phyloP scores from a whole-genome alignment of 1,140 invertebrate species.

The Zaprionus capensis region DNA sequence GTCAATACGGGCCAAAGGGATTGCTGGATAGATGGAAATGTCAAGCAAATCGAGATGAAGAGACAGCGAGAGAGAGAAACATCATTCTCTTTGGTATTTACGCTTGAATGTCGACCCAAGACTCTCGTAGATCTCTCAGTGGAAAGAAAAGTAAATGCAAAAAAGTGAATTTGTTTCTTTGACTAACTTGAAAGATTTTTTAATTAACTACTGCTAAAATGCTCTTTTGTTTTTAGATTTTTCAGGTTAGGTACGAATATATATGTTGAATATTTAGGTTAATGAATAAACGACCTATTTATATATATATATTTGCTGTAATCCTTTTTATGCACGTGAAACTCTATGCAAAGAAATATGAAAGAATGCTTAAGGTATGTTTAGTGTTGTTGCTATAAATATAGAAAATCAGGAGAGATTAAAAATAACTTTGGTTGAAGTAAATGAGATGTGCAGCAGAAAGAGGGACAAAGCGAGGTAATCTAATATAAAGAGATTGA shows the following conservation, averaged over 20 bases:
- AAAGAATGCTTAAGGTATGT: too few relatives aligned
- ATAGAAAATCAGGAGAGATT: too few relatives aligned
- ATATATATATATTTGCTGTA: too few relatives aligned
- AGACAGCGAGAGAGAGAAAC: not conserved
- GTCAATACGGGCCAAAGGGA: slow-evolving; percentile 33
- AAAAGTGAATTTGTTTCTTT: not conserved
- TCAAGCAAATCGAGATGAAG: slow-evolving; percentile 3
- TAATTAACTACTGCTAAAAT: not conserved
- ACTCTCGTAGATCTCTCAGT: not conserved
- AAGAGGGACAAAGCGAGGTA: not conserved
- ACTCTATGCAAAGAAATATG: too few relatives aligned
- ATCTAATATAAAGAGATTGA: not conserved
- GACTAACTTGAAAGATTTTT: not conserved
- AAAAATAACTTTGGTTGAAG: too few relatives aligned
- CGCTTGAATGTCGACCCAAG: not conserved
- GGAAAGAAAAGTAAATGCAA: not conserved
- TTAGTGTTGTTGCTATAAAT: too few relatives aligned
- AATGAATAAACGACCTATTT: too few relatives aligned
- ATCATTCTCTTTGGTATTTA: not conserved
- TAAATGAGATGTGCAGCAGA: too few relatives aligned
- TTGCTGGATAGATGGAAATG: not conserved
- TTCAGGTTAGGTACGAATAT: too few relatives aligned
- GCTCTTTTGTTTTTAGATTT: too few relatives aligned
- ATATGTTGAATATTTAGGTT: too few relatives aligned
- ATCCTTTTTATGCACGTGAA: too few relatives aligned